A percentile compares a stretch with the other conserved stretches of the same genome.
These are phyloP conservation scores for Tenrec ecaudatus DNA, from an alignment of 2,113 vertebrate genomes.

Conservation along the genomic window DNA sequence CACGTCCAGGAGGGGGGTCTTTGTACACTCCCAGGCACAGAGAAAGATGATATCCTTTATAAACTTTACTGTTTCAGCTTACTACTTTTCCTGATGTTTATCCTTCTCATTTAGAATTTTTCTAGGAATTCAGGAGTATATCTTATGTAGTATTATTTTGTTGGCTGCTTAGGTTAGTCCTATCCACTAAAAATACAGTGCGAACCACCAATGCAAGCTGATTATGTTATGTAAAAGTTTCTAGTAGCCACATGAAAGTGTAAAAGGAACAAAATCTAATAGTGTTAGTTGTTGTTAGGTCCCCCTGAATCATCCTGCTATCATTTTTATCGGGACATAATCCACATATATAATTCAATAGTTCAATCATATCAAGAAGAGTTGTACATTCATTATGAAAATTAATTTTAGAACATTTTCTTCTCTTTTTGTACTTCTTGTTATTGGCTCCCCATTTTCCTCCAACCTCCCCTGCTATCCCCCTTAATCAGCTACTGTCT, in stretches of 20 bases:
- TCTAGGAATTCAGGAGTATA: not conserved
- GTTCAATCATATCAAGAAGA: too few relatives aligned
- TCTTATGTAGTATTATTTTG: not conserved
- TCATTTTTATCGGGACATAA: too few relatives aligned
- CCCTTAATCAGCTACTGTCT: too few relatives aligned
- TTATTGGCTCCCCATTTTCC: too few relatives aligned
- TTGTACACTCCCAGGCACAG: too few relatives aligned
- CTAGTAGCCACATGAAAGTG: not conserved
- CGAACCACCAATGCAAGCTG: not conserved
- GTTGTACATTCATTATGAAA: too few relatives aligned
- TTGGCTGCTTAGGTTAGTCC: not conserved
- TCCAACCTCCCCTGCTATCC: too few relatives aligned
- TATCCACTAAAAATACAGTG: not conserved
- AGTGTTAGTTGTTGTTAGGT: too few relatives aligned
- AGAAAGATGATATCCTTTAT: not conserved
- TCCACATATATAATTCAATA: too few relatives aligned
- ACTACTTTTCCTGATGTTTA: not conserved
- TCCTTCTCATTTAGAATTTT: not conserved
- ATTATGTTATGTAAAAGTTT: not conserved
- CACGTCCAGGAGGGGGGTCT: not conserved
- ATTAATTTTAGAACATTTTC: too few relatives aligned
- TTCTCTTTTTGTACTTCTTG: too few relatives aligned
- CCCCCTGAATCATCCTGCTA: too few relatives aligned
- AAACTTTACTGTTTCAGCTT: not conserved
- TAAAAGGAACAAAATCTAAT: not conserved